A percentile compares a stretch with the other conserved stretches of the same genome.
phyloP scores from a whole-genome alignment of 2,888 invertebrate genomes.

The Acanthococcus lagerstroemiae region DNA sequence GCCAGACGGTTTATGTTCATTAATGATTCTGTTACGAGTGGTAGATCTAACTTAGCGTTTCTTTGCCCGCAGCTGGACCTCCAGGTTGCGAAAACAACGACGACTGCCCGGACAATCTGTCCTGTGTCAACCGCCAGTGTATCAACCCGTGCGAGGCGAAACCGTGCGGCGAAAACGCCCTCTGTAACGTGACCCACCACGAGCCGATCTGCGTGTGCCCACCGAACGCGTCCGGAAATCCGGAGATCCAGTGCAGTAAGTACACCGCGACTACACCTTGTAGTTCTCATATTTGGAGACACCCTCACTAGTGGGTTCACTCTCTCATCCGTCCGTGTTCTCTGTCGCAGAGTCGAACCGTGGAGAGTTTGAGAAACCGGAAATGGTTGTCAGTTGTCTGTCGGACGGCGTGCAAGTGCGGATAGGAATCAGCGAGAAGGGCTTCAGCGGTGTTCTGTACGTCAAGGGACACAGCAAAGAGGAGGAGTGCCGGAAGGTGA shows the following conservation, averaged over 20 bases:
- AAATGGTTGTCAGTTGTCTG: constrained; percentile 77
- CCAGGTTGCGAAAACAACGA: constrained; percentile 57
- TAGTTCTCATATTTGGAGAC: no score
- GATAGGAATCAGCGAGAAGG: constrained; percentile 60
- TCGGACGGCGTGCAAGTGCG: constrained; percentile 85
- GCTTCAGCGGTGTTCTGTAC: constrained; percentile 82
- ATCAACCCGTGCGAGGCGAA: constrained; percentile 67
- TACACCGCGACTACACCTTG: no score
- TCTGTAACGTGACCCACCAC: constrained; percentile 68
- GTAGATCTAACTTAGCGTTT: no score
- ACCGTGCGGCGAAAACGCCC: constrained; percentile 63
- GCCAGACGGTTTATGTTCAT: no score
- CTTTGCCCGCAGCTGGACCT: constrained; percentile 38
- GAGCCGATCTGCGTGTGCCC: constrained; percentile 67
- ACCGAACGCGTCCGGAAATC: constrained; percentile 64
- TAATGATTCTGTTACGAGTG: no score
- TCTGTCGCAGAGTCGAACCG: constrained; percentile 44
- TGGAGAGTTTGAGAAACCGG: constrained; percentile 67
- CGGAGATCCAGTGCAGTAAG: constrained; percentile 43
- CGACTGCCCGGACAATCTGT: constrained; percentile 66
- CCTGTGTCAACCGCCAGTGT: constrained; percentile 67
- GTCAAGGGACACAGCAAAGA: constrained; percentile 92
- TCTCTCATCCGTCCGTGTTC: neutral
- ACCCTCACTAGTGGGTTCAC: neutral
- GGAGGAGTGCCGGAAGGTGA: constrained; percentile 72